phyloP scores from a whole-genome alignment of 2,888 invertebrate species.

The Perizoma affinitatum region DNA sequence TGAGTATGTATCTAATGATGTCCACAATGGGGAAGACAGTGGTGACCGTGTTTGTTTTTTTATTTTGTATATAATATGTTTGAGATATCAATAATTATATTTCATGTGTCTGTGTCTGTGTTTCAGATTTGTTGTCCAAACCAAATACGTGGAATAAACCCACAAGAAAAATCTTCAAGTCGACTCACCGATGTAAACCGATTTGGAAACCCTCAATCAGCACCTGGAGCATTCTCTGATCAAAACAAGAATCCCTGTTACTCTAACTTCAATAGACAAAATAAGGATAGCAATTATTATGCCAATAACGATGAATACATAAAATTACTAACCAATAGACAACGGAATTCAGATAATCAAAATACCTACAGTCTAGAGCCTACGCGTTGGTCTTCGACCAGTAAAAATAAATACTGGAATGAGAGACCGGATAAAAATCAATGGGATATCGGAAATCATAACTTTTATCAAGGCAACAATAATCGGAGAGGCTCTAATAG shows the following conservation, averaged over 20 bases:
- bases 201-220: slow-evolving; percentile 6
- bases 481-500: slow-evolving; percentile 5
- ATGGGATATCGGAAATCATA: slow-evolving; percentile 25
- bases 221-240: not conserved
- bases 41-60: too few species aligned
- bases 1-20: too few species aligned
- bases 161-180: slow-evolving; percentile 6
- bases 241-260: slow-evolving; percentile 9
- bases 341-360: slow-evolving; percentile 5
- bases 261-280: slow-evolving; percentile 7
- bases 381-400: slow-evolving; percentile 10
- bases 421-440: slow-evolving; percentile 25
- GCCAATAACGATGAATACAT: slow-evolving; percentile 4
- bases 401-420: slow-evolving; percentile 29
- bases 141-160: slow-evolving; percentile 46
- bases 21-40: too few species aligned
- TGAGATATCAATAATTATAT: too few species aligned
- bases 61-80: not conserved
- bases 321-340: slow-evolving; percentile 2
- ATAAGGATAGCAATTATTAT: slow-evolving; percentile 4
- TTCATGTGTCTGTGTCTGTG: not conserved
- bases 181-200: slow-evolving; percentile 6
- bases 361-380: slow-evolving; percentile 10
- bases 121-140: slow-evolving; percentile 64
- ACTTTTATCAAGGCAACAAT: slow-evolving; percentile 24